A percentile compares a stretch with the other conserved stretches of the same genome.
phyloP scores from a whole-genome alignment of 2,113 vertebrate genomes.

The Beaufortia kweichowensis region DNA sequence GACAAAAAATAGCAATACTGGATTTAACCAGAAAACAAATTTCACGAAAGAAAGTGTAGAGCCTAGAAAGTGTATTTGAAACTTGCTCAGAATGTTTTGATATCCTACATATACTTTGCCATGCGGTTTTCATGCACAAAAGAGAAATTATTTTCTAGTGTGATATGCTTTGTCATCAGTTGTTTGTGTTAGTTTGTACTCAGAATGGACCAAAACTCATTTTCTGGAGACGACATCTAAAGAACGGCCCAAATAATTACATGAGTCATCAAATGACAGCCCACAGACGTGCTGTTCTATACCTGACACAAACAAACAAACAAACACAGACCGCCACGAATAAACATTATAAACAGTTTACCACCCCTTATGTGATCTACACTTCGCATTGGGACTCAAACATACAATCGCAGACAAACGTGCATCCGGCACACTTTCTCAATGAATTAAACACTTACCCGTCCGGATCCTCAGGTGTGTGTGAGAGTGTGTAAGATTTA shows the following conservation, averaged over 20 bases:
- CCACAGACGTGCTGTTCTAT: slow-evolving; percentile 40
- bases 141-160: background rate
- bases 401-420: slow-evolving; percentile 5
- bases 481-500: slow-evolving; percentile 63
- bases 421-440: slow-evolving; percentile 20
- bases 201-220: slow-evolving; percentile 16
- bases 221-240: slow-evolving; percentile 56
- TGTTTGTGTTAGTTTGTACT: background rate
- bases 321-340: background rate
- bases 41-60: background rate
- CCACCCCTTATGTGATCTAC: slow-evolving; percentile 14
- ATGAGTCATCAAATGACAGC: slow-evolving; percentile 58
- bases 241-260: slow-evolving; percentile 61
- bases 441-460: slow-evolving; percentile 65
- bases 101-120: background rate
- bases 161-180: background rate
- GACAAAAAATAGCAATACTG: background rate
- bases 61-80: background rate
- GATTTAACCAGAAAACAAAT: background rate
- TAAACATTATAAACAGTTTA: background rate
- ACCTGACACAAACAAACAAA: slow-evolving; percentile 57
- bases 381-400: slow-evolving; percentile 5
- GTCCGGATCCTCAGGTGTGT: slow-evolving; percentile 62
- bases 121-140: background rate
- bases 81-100: background rate